Evolutionary conservation across 2,797 vertebrate genomes (phyloP).

Genomic region (Siniperca obscura): DNA sequence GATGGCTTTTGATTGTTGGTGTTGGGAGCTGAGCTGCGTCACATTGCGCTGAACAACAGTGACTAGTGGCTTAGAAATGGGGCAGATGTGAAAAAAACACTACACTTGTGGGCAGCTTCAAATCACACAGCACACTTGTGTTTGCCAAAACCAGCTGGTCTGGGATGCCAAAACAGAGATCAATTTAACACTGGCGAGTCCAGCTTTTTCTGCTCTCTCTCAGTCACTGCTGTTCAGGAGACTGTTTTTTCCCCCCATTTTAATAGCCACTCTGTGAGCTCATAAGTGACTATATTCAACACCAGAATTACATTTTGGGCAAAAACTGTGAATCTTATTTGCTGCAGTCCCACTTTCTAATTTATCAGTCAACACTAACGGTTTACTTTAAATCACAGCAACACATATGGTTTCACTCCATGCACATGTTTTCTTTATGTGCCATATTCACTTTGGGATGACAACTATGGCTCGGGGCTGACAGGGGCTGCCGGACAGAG

Average conservation of each 20-base stretch:
- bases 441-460: conserved; percentile 39
- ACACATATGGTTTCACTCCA: conserved; percentile 11
- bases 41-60: background rate
- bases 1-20: conserved; percentile 23
- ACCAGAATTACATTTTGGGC: conserved; percentile 13
- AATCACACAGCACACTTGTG: conserved; percentile 18
- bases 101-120: conserved; percentile 20
- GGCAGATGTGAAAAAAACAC: conserved; percentile 36
- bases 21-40: conserved; percentile 4
- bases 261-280: conserved; percentile 21
- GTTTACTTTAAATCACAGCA: conserved; percentile 15
- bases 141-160: conserved; percentile 32
- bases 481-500: conserved; percentile 53
- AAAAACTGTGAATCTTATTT: conserved; percentile 31
- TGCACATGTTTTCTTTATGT: conserved; percentile 38
- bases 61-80: conserved; percentile 5
- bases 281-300: conserved; percentile 9
- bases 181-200: background rate
- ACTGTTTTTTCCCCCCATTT: conserved; percentile 9
- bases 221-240: conserved; percentile 20
- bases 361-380: background rate
- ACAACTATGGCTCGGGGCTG: conserved; percentile 26
- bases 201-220: conserved; percentile 18
- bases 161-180: conserved; percentile 33
- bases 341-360: conserved; percentile 23